Conservation (phyloP, 2,888 invertebrate species). For the Ichneumoninae sp. region DNA sequence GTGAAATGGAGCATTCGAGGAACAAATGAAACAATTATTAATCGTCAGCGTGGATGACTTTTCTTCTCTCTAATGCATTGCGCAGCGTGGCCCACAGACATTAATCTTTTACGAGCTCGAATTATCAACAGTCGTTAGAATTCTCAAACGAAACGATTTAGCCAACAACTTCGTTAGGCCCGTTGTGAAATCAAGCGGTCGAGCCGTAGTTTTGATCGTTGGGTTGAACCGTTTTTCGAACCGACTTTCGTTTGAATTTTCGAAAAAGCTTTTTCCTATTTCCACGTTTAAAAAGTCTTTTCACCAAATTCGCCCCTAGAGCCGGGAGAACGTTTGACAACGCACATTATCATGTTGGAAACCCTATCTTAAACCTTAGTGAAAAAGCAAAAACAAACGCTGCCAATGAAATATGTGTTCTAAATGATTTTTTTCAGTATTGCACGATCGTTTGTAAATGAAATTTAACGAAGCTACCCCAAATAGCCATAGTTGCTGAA, state of each 20-base stretch:
- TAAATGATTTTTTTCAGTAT: no score
- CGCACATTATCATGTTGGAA: neutral
- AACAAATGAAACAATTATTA: conserved; percentile 63
- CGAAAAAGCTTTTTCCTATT: neutral
- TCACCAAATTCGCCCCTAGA: neutral
- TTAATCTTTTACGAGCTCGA: neutral
- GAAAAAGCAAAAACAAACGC: no score
- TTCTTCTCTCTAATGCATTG: neutral
- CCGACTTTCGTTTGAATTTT: neutral
- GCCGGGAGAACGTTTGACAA: neutral
- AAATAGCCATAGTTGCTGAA: no score
- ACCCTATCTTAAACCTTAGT: no score
- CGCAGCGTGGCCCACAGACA: neutral
- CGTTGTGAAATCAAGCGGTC: neutral
- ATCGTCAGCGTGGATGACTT: conserved; percentile 1
- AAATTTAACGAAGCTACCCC: no score
- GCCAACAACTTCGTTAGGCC: neutral
- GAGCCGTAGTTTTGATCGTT: neutral
- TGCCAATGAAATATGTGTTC: no score
- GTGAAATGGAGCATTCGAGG: conserved; percentile 44
- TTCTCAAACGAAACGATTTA: neutral
- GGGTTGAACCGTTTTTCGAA: neutral
- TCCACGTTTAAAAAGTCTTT: no score
- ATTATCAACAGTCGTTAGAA: conserved; percentile 35
- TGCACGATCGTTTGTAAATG: no score